Percentiles rank a stretch among this genome's conserved stretches.
Conservation (phyloP, 2,888 invertebrate species). For the Diarsia mendica region DNA sequence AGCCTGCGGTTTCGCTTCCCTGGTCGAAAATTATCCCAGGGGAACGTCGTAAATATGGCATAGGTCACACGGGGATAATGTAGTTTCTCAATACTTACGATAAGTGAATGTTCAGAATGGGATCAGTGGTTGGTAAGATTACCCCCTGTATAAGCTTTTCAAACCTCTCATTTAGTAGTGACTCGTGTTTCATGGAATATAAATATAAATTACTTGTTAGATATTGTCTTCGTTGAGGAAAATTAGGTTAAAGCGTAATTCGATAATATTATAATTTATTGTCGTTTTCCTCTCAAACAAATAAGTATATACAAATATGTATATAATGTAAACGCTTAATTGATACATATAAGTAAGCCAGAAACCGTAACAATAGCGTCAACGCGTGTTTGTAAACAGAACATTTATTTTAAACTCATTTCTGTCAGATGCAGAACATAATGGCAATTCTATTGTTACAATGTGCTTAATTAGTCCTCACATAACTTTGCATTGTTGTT, state of each 20-base stretch:
- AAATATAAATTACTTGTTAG: not conserved
- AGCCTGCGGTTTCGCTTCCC: no score
- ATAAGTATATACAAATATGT: not conserved
- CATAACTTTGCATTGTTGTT: not conserved
- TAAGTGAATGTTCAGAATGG: not conserved
- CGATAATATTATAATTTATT: not conserved
- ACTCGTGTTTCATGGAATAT: not conserved
- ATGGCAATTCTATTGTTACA: not conserved
- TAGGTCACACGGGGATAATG: not conserved
- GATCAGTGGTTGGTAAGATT: not conserved
- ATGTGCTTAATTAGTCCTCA: not conserved
- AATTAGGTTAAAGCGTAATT: not conserved
- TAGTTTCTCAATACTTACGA: not conserved
- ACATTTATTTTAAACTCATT: not conserved
- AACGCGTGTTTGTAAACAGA: not conserved
- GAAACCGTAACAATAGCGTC: not conserved
- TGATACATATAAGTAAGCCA: not conserved
- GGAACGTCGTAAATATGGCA: not conserved
- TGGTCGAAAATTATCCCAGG: not conserved
- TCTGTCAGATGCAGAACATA: not conserved
- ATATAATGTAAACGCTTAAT: not conserved
- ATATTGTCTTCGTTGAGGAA: conserved; percentile 26
- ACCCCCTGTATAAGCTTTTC: not conserved
- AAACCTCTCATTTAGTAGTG: not conserved
- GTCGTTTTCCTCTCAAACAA: conserved; percentile 30